Evolutionary conservation across 2,113 vertebrate species (phyloP).

Genomic region (Hydrochoerus hydrochaeris): DNA sequence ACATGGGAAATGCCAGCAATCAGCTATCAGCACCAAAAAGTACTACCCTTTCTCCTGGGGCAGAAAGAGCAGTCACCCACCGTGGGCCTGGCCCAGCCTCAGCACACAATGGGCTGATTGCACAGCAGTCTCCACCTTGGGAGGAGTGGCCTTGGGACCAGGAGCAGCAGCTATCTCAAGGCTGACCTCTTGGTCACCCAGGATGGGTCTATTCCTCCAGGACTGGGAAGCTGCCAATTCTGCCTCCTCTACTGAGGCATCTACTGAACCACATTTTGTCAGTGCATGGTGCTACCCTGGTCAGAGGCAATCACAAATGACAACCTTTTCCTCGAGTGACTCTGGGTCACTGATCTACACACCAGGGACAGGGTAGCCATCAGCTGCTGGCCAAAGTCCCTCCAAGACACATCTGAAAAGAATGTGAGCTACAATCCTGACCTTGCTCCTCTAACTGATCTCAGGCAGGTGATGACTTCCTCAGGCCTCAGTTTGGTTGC

Average conservation of each 20-base stretch:
- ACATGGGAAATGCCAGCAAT: not conserved
- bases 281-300: not conserved
- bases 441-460: not conserved
- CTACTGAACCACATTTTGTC: not conserved
- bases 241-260: not conserved
- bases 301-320: not conserved
- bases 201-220: not conserved
- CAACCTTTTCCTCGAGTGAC: not conserved
- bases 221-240: not conserved
- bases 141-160: not conserved
- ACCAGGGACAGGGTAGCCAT: not conserved
- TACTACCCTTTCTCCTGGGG: not conserved
- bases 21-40: not conserved
- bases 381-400: not conserved
- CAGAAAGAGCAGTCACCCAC: not conserved
- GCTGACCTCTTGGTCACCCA: slow-evolving; percentile 32
- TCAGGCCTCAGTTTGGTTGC: not conserved
- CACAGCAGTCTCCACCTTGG: not conserved
- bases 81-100: not conserved
- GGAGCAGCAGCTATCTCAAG: not conserved
- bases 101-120: slow-evolving; percentile 36
- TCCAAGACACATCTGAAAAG: not conserved
- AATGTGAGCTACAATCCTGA: not conserved
- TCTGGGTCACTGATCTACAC: not conserved
- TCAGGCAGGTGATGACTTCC: not conserved